Evolutionary conservation across 2,888 invertebrate species (phyloP), one percentile per base, ranked within the genome.

Genomic region (Drosophila pegasa): DNA sequence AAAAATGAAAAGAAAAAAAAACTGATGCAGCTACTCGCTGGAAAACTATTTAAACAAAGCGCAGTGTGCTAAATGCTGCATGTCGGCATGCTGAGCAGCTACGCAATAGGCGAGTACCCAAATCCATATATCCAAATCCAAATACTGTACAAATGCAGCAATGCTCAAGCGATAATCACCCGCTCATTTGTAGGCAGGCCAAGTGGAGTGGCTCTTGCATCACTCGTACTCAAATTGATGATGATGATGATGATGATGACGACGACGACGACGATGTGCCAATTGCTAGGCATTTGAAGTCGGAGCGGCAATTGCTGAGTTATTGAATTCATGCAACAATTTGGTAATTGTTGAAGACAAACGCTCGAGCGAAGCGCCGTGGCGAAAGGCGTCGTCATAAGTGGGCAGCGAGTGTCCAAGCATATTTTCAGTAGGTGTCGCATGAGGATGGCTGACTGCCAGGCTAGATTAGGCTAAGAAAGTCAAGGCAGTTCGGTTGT

Each of bases 401-500:
- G 60, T 47, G 33, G 50, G 43, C 56, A 35, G 31, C 9, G 38
- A 56, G 37, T 22, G 52, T 51, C 45, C 64, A 22, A 50, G 35
- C n/a, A 35, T 14, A 38, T 25, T 43, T 8, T 5, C 27, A 25
- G 66, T 66, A 41, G 65, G 66, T 66, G 65, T 54, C 65, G 20
- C 27, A 22, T 57, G 60, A 60, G 67, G 66, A 65, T 68, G 52
- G 20, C 52, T 20, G 51, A 2, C 16, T 18, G 22, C 7, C 2
- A 8, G 25, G 33, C 57, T 12, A 18, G 9, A 14, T 22, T 27
- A 33, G 45, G 71, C 70, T 70, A 86, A 87, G 80, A 87, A 84
- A 84, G 84, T 84, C 84, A 84, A 84, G 87, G 87, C 80, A 69
- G 70, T 68, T 78, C 51, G 57, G 52, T 86, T 72, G 60, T 75